phyloP scores from a whole-genome alignment of 2,888 invertebrate genomes.

The Dicyrtomina minuta region DNA sequence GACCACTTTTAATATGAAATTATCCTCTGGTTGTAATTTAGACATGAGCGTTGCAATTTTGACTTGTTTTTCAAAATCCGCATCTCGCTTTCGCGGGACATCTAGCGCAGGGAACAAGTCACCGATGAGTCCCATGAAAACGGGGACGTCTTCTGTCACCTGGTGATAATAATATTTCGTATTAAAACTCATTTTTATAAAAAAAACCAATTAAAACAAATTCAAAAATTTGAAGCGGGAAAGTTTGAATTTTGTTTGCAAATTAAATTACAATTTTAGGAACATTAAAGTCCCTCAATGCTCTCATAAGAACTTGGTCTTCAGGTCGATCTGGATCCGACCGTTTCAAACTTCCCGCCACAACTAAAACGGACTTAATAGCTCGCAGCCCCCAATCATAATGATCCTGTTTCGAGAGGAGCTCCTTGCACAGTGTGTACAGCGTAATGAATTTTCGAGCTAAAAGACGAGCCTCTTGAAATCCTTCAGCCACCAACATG shows the following conservation, averaged over 20 bases:
- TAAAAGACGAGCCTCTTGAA: conserved; percentile 88
- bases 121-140: conserved; percentile 95
- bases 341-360: conserved; percentile 92
- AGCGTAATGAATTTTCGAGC: conserved; percentile 94
- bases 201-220: no score
- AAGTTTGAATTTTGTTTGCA: no score
- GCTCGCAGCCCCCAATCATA: conserved; percentile 97
- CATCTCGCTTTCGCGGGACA: conserved; percentile 90
- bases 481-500: conserved; percentile 95
- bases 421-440: conserved; percentile 89
- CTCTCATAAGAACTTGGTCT: conserved; percentile 95
- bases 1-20: conserved; percentile 92
- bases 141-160: conserved; percentile 76
- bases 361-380: conserved; percentile 93
- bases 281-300: conserved; percentile 63
- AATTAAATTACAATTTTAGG: conserved; percentile 54
- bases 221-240: no score
- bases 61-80: conserved; percentile 90
- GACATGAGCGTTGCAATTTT: conserved; percentile 90
- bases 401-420: conserved; percentile 83
- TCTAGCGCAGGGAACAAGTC: conserved; percentile 94
- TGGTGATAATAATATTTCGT: no score
- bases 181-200: no score
- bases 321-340: conserved; percentile 92
- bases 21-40: conserved; percentile 90